Evolutionary conservation across 2,888 invertebrate species (phyloP), one percentile per base, ranked within the genome.

Genomic region (Drosophila putrida): DNA sequence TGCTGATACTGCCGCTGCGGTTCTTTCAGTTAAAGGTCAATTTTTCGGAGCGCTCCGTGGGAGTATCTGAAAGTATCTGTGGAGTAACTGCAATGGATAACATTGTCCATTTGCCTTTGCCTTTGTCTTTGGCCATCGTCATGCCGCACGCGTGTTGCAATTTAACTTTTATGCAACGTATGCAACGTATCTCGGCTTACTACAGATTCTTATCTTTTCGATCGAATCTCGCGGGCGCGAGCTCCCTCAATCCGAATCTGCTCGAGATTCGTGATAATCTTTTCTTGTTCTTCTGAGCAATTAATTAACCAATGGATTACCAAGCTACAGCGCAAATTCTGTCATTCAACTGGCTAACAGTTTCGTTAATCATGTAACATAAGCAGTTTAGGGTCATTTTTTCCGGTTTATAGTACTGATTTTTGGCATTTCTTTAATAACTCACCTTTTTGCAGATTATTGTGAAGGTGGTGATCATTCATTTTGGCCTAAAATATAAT

Each of bases 381-480:
- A 9, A 20, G 15, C 33, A 6, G 10, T 6, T 31, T 33, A 4
- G 43, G 65, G 76, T 82, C 72, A 82, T 70, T 59, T 49, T 53
- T 39, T 25, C 33, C 36, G 28, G 38, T 28, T 41, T 81, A 63
- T 49, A 69, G 53, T 61, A 78, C 71, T 38, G 8, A 11, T 58
- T 36, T 59, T 49, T 27, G 11, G 3, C 6, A 10, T 31, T 44
- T 27, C 39, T 25, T 47, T 27, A 33, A 31, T 13, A 44, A 73
- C 90, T 91, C 84, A 93, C 93, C 92, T 91, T 93, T 93, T 79
- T 93, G 93, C 71, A 93, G 81, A 82, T 92, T 93, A 55, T 90
- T 92, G 75, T 93, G 93, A 73, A 93, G 93, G 78, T 93, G 93
- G 79, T 93, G 93, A 81, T 92, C 93, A 71, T 92, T 93, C 93